Base-by-base conservation (phyloP, 2,113 vertebrate species). In the Struthio camelus region DNA sequence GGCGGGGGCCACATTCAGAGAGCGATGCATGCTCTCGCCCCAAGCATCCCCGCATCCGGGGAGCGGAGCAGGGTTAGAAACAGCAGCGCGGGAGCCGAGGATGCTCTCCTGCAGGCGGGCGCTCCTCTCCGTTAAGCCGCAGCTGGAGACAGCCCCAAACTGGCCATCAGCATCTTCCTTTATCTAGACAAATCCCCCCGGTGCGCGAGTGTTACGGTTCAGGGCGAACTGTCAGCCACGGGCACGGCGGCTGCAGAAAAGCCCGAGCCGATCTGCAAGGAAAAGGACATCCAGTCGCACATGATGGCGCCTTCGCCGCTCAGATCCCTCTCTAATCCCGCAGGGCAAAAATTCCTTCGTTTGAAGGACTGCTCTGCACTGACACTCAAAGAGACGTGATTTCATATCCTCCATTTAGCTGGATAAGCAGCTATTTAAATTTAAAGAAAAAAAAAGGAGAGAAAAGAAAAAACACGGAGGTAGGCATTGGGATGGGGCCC, bases 31-130 rank as follows among this genome's bases (percentile, higher is more conserved):
- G n/a, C n/a, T n/a, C n/a, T n/a, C n/a, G n/a, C 5, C 30, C 62
- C 27, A 0, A 81, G 50, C 24, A 89, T 3, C 13, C 22, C 51
- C 16, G 12, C 46, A 22, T 27, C 65, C 30, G 50, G 56, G 72
- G 67, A 66, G 42, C 64, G 53, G n/a, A 62, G 4, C 14, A 13
- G 82, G 42, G 34, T 9, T 71, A 69, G 83, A 69, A 76, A 54
- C 0, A 7, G 7, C 53, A 30, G 4, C 11, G 1, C 0, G 0
- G 36, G 56, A 85, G 30, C 2, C 0, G 66, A 38, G 38, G 40
- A 25, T 0, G 12, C 12, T 58, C 27, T 44, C 14, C 44, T 42
- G 58, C 0, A 2, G 11, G 51, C 3, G 5, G 32, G 34, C 25
- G 24, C 4, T 73, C 3, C 79, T 44, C 67, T 48, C 64, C 6